Conservation (phyloP, 1,140 invertebrate species). For the Odontomachus brunneus region DNA sequence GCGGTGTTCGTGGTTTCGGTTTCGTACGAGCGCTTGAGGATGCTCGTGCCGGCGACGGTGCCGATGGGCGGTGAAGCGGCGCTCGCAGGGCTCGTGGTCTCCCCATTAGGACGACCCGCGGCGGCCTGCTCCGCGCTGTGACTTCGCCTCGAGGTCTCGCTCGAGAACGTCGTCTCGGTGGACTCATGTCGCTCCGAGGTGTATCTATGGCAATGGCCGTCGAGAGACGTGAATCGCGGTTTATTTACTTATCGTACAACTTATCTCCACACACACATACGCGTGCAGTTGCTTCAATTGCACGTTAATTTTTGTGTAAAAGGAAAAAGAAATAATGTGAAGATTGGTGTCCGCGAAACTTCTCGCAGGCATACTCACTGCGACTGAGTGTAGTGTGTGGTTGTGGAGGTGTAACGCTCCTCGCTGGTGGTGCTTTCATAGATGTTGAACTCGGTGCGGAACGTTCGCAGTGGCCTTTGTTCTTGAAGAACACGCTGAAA, state of each 20-base stretch:
- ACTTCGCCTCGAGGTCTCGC: conserved; percentile 61
- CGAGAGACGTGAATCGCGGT: conserved; percentile 4
- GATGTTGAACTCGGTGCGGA: conserved; percentile 92
- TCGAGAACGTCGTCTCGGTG: conserved; percentile 74
- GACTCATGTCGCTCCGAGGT: conserved; percentile 79
- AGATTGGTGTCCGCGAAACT: no score
- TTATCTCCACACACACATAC: no score
- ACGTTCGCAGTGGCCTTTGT: conserved; percentile 90
- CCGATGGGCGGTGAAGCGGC: conserved; percentile 1
- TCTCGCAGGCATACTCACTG: conserved; percentile 84
- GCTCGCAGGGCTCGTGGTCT: conserved; percentile 39
- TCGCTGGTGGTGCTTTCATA: conserved; percentile 88
- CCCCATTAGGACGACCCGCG: conserved; percentile 67
- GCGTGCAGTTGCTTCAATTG: no score
- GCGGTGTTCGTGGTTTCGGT: background rate
- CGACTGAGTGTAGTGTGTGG: conserved; percentile 86
- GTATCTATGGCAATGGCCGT: conserved; percentile 72
- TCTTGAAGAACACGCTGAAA: conserved; percentile 88
- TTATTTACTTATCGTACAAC: no score
- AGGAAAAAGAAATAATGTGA: no score
- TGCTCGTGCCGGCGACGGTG: background rate
- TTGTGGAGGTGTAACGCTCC: conserved; percentile 87
- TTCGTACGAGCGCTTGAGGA: conserved; percentile 52
- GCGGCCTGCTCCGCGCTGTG: conserved; percentile 74
- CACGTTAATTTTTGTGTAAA: no score